A percentile compares a stretch with the other conserved stretches of the same genome.
Conservation (phyloP, 2,888 invertebrate genomes). For the Diachrysia chrysitis region DNA sequence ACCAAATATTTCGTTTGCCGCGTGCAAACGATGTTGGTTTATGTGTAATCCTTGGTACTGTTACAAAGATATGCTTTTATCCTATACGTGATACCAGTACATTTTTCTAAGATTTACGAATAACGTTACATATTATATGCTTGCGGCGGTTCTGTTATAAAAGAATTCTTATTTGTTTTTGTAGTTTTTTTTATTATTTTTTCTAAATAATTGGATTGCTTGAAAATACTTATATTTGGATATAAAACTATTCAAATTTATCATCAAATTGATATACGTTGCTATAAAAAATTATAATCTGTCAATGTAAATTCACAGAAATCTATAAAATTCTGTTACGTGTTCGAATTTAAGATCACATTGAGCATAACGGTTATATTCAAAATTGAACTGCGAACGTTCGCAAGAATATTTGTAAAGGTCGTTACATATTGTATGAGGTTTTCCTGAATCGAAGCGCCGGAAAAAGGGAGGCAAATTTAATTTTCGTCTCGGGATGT, state of each 20-base stretch:
- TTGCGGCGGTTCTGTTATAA: background rate
- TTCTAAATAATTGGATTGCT: too few relatives aligned
- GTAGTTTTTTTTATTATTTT: background rate
- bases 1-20: slow-evolving; percentile 19
- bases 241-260: too few relatives aligned
- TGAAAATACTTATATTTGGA: too few relatives aligned
- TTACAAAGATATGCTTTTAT: slow-evolving; percentile 39
- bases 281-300: too few relatives aligned
- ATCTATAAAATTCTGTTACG: slow-evolving; percentile 20
- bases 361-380: slow-evolving; percentile 37
- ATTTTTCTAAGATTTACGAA: slow-evolving; percentile 23
- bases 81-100: slow-evolving; percentile 30
- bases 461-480: slow-evolving; percentile 63
- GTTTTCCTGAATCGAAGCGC: slow-evolving; percentile 51
- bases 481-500: slow-evolving; percentile 63
- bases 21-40: slow-evolving; percentile 49
- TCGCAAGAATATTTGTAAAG: slow-evolving; percentile 55
- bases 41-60: slow-evolving; percentile 30
- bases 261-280: too few relatives aligned
- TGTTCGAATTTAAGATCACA: slow-evolving; percentile 30
- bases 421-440: slow-evolving; percentile 60
- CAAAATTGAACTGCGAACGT: slow-evolving; percentile 54
- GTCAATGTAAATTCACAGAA: background rate
- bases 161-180: background rate
- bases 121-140: background rate